Conservation (phyloP, 2,888 invertebrate species). For the Galeopsomyia nigrocyanea region DNA sequence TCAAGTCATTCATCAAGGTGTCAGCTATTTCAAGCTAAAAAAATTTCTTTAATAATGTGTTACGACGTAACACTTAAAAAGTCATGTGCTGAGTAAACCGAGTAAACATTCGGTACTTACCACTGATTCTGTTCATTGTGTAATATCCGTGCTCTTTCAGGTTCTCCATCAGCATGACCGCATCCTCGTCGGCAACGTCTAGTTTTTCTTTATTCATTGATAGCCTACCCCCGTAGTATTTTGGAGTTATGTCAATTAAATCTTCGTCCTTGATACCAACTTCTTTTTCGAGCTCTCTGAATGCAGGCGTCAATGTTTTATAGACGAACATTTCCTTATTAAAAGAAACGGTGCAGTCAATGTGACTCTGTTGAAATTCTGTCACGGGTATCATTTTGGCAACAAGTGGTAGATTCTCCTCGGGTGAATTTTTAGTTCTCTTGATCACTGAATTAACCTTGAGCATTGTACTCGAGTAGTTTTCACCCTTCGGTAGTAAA, state of each 20-base stretch:
- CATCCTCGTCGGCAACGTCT: slow-evolving; percentile 71
- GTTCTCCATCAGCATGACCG: slow-evolving; percentile 74
- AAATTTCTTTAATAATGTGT: too few relatives aligned
- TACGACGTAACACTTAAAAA: too few relatives aligned
- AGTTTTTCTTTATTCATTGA: slow-evolving; percentile 61
- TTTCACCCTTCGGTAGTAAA: slow-evolving; percentile 68
- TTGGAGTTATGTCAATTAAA: slow-evolving; percentile 70
- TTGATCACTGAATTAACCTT: slow-evolving; percentile 56
- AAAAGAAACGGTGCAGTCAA: slow-evolving; percentile 70
- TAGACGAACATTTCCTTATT: slow-evolving; percentile 74
- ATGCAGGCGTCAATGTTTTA: slow-evolving; percentile 69
- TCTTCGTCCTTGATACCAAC: neutral
- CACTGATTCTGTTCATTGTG: slow-evolving; percentile 70
- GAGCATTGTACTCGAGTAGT: slow-evolving; percentile 75
- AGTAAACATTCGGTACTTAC: slow-evolving; percentile 50
- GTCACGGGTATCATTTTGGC: slow-evolving; percentile 74
- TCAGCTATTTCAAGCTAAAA: too few relatives aligned
- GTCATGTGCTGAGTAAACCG: neutral
- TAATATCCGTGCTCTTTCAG: slow-evolving; percentile 71
- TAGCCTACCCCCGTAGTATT: slow-evolving; percentile 73
- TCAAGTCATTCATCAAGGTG: too few relatives aligned
- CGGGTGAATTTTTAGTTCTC: slow-evolving; percentile 41
- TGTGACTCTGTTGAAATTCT: slow-evolving; percentile 61
- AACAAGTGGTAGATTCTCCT: slow-evolving; percentile 69
- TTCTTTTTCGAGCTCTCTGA: slow-evolving; percentile 69